phyloP scores from a whole-genome alignment of 2,888 invertebrate species.

The Helobdella robusta region DNA sequence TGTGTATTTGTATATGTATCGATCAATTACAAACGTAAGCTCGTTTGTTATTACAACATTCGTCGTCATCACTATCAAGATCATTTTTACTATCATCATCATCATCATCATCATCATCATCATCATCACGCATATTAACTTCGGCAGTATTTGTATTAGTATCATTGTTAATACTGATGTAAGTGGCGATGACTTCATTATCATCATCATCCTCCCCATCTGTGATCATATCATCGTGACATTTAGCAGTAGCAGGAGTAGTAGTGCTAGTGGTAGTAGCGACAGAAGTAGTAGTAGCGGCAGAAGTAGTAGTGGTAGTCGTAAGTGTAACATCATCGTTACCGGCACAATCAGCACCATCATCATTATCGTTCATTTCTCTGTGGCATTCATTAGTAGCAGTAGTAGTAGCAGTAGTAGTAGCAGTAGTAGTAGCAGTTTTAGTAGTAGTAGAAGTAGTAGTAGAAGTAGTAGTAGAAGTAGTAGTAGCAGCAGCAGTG shows the following conservation, averaged over 20 bases:
- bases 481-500: no score
- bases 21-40: no score
- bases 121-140: not conserved
- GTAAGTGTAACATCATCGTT: slow-evolving; percentile 1
- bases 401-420: no score
- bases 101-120: slow-evolving; percentile 25
- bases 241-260: not conserved
- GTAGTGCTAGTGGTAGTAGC: slow-evolving; percentile 3
- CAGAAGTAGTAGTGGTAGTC: not conserved
- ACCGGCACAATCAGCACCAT: slow-evolving; percentile 8
- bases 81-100: slow-evolving; percentile 22
- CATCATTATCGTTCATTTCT: slow-evolving; percentile 6
- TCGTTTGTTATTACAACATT: slow-evolving; percentile 1
- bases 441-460: no score
- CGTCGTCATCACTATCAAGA: slow-evolving; percentile 22
- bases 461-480: no score
- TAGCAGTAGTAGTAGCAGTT: no score
- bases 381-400: no score
- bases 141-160: not conserved
- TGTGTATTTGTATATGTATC: no score
- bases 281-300: slow-evolving; percentile 1
- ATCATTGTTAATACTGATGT: not conserved
- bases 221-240: not conserved
- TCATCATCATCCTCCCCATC: not conserved
- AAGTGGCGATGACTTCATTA: not conserved